These are phyloP conservation scores for Odocoileus hemionus DNA, from an alignment of 2,113 vertebrate genomes.

Conservation along the genomic window DNA sequence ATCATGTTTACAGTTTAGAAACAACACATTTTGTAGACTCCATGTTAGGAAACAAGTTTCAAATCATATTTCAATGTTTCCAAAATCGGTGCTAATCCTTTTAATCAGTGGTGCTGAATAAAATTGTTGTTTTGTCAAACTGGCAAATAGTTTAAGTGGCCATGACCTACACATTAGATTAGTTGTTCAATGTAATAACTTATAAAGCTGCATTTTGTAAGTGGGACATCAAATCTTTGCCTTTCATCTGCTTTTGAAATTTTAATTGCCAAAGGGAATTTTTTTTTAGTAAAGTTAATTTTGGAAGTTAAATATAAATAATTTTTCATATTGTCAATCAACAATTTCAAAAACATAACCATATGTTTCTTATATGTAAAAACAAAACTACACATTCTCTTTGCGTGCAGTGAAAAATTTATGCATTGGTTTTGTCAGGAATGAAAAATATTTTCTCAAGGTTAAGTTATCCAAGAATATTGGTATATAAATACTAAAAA, in stretches of 20 bases:
- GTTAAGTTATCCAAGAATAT: background rate
- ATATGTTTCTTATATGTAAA: background rate
- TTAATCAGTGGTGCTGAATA: background rate
- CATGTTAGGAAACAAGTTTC: background rate
- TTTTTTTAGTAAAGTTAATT: background rate
- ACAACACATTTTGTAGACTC: background rate
- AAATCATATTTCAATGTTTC: background rate
- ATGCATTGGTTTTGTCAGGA: background rate
- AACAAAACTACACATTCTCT: background rate
- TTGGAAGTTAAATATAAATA: background rate
- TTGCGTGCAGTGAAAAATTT: background rate
- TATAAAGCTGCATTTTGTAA: slow-evolving; percentile 7
- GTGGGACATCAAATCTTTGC: background rate
- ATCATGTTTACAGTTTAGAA: background rate
- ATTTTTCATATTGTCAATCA: background rate
- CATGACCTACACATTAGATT: background rate
- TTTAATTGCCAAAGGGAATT: background rate
- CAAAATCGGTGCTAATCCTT: background rate
- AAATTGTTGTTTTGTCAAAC: background rate
- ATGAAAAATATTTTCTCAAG: background rate
- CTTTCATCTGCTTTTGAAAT: slow-evolving; percentile 4
- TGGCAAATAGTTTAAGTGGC: background rate
- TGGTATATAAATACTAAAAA: background rate
- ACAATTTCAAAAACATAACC: background rate
- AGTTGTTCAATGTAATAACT: background rate